phyloP scores from a whole-genome alignment of 2,888 invertebrate genomes.

The Trisateles emortualis region DNA sequence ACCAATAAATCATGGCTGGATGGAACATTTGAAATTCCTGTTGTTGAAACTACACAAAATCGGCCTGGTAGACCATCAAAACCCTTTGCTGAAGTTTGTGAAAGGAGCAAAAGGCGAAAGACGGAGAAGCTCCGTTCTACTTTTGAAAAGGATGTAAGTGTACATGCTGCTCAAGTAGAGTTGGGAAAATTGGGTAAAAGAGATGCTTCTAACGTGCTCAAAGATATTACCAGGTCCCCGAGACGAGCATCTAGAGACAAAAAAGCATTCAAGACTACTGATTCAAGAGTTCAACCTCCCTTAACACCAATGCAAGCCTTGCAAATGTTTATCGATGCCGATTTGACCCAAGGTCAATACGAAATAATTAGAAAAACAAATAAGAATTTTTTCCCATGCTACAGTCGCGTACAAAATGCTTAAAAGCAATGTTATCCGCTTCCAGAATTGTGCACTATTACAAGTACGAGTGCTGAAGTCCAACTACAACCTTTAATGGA shows the following conservation, averaged over 20 bases:
- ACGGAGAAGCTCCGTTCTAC: background rate
- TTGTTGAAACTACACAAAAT: slow-evolving; percentile 13
- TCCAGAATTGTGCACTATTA: slow-evolving; percentile 9
- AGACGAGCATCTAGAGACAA: slow-evolving; percentile 1
- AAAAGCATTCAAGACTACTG: background rate
- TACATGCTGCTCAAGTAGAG: slow-evolving; percentile 12
- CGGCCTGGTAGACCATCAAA: slow-evolving; percentile 8
- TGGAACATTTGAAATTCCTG: slow-evolving; percentile 17
- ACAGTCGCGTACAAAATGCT: slow-evolving; percentile 14
- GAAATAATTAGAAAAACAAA: slow-evolving; percentile 24
- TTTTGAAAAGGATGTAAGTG: background rate
- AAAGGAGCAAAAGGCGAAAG: slow-evolving; percentile 1
- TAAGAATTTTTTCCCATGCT: slow-evolving; percentile 19
- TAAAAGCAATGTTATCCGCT: slow-evolving; percentile 12
- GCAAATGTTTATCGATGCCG: slow-evolving; percentile 33
- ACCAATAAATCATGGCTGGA: slow-evolving; percentile 10
- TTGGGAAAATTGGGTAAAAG: slow-evolving; percentile 12
- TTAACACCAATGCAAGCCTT: slow-evolving; percentile 28
- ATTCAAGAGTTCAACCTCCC: background rate
- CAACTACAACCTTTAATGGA: slow-evolving; percentile 5
- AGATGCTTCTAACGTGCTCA: slow-evolving; percentile 11
- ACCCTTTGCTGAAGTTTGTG: background rate
- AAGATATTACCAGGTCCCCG: slow-evolving; percentile 15
- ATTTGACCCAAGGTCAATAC: slow-evolving; percentile 36
- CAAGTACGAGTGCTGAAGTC: slow-evolving; percentile 13